Conservation (phyloP, 2,797 vertebrate genomes). For the Myotis pilosus region DNA sequence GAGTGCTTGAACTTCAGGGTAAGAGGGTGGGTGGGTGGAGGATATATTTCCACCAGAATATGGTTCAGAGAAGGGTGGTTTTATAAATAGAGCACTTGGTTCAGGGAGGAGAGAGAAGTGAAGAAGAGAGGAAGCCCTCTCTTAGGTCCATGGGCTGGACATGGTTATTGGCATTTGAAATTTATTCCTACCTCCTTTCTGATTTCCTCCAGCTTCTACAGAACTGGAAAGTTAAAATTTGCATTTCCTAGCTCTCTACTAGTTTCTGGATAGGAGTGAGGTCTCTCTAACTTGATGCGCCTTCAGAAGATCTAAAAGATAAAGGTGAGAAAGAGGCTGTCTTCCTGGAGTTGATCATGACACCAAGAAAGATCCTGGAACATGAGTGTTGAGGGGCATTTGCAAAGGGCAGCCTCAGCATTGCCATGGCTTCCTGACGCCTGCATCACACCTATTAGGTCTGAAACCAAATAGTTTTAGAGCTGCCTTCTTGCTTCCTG, state of each 20-base stretch:
- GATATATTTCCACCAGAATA: neutral
- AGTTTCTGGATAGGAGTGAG: neutral
- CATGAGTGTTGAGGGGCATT: neutral
- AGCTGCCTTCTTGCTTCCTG: neutral
- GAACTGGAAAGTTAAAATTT: neutral
- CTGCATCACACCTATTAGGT: neutral
- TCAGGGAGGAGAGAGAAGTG: neutral
- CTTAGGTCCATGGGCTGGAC: neutral
- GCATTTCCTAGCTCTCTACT: neutral
- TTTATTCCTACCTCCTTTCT: neutral
- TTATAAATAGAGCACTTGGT: neutral
- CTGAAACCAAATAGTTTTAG: neutral
- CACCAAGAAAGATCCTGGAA: neutral
- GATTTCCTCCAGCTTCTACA: neutral
- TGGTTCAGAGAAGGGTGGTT: neutral
- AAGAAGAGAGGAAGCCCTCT: neutral
- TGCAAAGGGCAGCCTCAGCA: neutral
- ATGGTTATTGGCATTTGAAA: no score
- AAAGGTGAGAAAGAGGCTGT: neutral
- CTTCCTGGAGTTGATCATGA: neutral
- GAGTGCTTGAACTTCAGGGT: neutral
- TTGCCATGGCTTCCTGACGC: no score
- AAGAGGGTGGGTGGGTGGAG: fast-evolving
- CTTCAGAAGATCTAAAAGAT: neutral
- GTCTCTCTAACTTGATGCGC: neutral